Evolutionary conservation across 2,797 vertebrate species (phyloP).

Genomic region (Setipinna tenuifilis): DNA sequence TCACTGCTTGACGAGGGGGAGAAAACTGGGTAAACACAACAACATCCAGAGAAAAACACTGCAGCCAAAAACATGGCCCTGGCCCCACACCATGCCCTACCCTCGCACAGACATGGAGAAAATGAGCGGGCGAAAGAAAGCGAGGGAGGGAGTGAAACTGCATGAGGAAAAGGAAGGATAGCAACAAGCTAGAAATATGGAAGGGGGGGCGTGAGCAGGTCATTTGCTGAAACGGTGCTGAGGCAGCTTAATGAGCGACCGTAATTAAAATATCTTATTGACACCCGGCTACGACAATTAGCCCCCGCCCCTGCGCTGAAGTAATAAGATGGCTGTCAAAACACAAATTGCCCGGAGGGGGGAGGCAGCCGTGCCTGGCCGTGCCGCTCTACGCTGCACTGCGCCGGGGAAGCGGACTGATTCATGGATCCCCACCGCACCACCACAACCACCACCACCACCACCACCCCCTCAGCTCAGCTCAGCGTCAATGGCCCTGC

Average conservation of each 20-base stretch:
- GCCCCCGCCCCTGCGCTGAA: slow-evolving; percentile 64
- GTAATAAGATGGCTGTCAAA: slow-evolving; percentile 75
- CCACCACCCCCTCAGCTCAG: not conserved
- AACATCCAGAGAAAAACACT: slow-evolving; percentile 29
- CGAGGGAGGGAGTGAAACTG: slow-evolving; percentile 8
- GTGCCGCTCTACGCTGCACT: not conserved
- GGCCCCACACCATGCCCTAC: not conserved
- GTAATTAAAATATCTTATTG: slow-evolving; percentile 83
- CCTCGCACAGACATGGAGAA: slow-evolving; percentile 38
- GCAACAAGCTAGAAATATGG: too few species aligned
- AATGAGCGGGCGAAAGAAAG: slow-evolving; percentile 35
- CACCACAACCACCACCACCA: slow-evolving; percentile 39
- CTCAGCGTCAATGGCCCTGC: slow-evolving; percentile 22
- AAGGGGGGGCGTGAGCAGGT: not conserved
- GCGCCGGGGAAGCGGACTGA: not conserved
- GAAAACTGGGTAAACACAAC: slow-evolving; percentile 33
- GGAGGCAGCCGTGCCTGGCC: not conserved
- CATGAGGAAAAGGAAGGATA: not conserved
- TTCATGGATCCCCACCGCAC: slow-evolving; percentile 40
- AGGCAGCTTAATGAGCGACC: slow-evolving; percentile 74
- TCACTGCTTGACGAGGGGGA: slow-evolving; percentile 54
- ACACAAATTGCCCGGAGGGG: slow-evolving; percentile 64
- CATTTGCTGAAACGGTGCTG: slow-evolving; percentile 39
- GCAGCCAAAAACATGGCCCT: slow-evolving; percentile 13
- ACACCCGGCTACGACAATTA: slow-evolving; percentile 76